phyloP scores from a whole-genome alignment of 2,888 invertebrate genomes.

The Lasioglossum morio region DNA sequence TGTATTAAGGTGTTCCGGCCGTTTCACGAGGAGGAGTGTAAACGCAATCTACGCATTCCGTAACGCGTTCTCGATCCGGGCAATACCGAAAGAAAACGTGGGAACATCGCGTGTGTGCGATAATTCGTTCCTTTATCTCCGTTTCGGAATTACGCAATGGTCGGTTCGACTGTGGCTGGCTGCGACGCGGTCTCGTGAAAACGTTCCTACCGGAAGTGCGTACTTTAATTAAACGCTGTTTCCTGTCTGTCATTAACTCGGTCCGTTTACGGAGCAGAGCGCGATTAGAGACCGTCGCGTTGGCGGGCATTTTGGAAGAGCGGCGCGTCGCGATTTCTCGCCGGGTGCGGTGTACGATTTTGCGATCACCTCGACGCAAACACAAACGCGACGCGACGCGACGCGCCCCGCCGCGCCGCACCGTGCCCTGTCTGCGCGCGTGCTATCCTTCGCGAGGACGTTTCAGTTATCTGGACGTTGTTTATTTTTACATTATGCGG shows the following conservation, averaged over 20 bases:
- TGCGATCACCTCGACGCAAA: background rate
- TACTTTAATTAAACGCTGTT: conserved; percentile 76
- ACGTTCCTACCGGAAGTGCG: conserved; percentile 76
- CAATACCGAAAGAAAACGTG: conserved; percentile 43
- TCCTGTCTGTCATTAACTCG: conserved; percentile 74
- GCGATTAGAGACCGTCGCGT: conserved; percentile 62
- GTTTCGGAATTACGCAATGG: conserved; percentile 64
- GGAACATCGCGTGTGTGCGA: conserved; percentile 51
- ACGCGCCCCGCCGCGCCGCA: background rate
- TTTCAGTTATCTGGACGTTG: conserved; percentile 46
- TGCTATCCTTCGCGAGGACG: conserved; percentile 9
- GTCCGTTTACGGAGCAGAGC: conserved; percentile 61
- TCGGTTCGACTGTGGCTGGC: conserved; percentile 32
- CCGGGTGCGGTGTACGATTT: background rate
- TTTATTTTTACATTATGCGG: conserved; percentile 65
- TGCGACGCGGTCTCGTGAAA: conserved; percentile 69
- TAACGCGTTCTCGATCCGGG: conserved; percentile 21
- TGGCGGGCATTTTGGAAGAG: conserved; percentile 37
- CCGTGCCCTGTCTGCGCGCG: background rate
- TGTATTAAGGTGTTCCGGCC: background rate
- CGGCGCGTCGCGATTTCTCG: background rate
- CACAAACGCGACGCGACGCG: background rate
- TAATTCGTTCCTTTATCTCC: conserved; percentile 63
- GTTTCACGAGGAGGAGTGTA: background rate
- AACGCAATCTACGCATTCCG: background rate